These are phyloP conservation scores for Onychostruthus taczanowskii DNA, from an alignment of 2,113 vertebrate species.

Conservation along the genomic window DNA sequence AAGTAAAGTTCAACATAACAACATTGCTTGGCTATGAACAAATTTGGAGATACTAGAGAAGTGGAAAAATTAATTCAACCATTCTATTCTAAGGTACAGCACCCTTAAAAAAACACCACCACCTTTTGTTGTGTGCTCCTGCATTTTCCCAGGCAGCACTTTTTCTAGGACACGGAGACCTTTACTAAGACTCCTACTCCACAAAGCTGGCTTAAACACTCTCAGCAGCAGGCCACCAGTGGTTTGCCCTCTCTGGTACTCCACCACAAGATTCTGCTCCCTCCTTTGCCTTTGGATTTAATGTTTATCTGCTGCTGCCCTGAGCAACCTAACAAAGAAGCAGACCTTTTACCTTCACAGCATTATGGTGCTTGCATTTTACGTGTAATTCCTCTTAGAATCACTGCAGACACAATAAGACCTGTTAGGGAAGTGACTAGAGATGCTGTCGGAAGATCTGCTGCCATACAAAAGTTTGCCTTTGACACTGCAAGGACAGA, in stretches of 20 bases:
- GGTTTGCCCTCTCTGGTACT: neutral
- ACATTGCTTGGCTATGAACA: neutral
- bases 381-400: conserved; percentile 75
- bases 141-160: neutral
- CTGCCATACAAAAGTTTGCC: conserved; percentile 66
- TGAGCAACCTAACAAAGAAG: neutral
- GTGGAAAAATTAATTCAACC: neutral
- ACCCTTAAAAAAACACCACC: neutral
- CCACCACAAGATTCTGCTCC: neutral
- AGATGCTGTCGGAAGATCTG: conserved; percentile 7
- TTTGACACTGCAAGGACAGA: neutral
- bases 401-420: conserved; percentile 37
- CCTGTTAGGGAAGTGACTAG: conserved; percentile 34
- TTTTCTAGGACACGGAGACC: neutral
- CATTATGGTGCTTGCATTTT: conserved; percentile 52
- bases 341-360: neutral
- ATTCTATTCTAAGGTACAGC: neutral
- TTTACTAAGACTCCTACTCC: neutral
- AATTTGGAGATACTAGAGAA: neutral
- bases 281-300: neutral
- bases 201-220: neutral
- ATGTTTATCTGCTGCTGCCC: neutral
- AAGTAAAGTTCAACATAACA: neutral
- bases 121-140: neutral
- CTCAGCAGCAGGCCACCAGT: neutral